A percentile compares a stretch with the other conserved stretches of the same genome.
phyloP scores from a whole-genome alignment of 2,797 vertebrate species.

The Manis crassicaudata region DNA sequence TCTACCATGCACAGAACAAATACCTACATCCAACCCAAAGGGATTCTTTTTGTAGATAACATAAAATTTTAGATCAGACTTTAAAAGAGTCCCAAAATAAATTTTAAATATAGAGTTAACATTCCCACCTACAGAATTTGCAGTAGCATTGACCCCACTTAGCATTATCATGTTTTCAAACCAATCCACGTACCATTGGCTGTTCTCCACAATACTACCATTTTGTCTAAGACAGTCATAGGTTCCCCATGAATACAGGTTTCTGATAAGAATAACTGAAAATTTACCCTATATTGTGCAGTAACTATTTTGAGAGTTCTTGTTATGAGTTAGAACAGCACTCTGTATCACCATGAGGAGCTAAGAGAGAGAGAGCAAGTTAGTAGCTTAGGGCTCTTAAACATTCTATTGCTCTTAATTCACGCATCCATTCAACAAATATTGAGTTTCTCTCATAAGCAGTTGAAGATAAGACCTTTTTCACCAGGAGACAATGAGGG shows the following conservation, averaged over 20 bases:
- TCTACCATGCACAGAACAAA: background rate
- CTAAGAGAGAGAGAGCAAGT: background rate
- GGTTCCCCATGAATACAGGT: background rate
- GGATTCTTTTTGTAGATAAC: background rate
- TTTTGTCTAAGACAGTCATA: background rate
- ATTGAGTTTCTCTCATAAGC: background rate
- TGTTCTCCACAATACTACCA: background rate
- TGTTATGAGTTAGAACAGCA: background rate
- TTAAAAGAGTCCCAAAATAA: background rate
- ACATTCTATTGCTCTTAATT: background rate
- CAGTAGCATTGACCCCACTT: background rate
- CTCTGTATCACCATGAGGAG: background rate
- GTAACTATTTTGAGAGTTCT: background rate
- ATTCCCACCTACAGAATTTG: background rate
- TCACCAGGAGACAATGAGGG: background rate
- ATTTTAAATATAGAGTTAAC: background rate
- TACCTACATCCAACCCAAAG: background rate
- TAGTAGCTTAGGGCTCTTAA: background rate
- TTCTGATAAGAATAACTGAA: conserved; percentile 4
- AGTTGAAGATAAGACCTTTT: background rate
- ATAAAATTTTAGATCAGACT: background rate
- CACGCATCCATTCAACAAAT: background rate
- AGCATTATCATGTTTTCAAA: background rate
- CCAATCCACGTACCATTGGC: background rate
- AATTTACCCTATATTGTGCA: background rate